These are phyloP conservation scores for Antheraea assamensis DNA, from an alignment of 2,888 invertebrate species.

Conservation along the genomic window DNA sequence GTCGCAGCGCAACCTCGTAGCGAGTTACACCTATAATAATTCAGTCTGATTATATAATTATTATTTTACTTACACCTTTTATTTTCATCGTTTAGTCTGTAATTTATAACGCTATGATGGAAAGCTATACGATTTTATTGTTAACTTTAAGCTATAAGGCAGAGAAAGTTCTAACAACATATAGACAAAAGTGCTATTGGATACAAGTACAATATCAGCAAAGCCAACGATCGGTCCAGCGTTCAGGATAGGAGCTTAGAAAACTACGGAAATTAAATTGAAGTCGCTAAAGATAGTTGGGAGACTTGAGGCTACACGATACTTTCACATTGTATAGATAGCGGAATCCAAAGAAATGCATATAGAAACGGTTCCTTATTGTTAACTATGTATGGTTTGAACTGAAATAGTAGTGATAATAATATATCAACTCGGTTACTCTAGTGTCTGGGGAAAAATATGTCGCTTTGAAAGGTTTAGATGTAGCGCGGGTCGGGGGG, in stretches of 20 bases:
- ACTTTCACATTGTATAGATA: not conserved
- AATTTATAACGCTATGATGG: not conserved
- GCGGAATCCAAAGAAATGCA: not conserved
- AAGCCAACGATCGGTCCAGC: not conserved
- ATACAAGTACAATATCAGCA: not conserved
- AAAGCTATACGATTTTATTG: too few relatives aligned
- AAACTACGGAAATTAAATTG: not conserved
- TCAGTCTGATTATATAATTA: too few relatives aligned
- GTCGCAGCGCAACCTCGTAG: too few relatives aligned
- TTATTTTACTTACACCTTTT: not conserved
- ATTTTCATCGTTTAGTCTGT: not conserved
- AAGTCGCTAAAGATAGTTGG: not conserved
- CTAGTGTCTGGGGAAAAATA: too few relatives aligned
- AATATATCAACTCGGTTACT: too few relatives aligned
- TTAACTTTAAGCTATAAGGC: not conserved
- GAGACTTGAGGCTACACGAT: not conserved
- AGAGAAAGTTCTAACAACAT: not conserved
- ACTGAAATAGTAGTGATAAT: too few relatives aligned
- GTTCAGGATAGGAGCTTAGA: constrained; percentile 2
- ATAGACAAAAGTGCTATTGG: not conserved
- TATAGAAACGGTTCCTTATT: not conserved
- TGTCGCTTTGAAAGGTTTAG: too few relatives aligned
- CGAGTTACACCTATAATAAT: too few relatives aligned
- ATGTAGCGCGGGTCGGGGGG: too few relatives aligned
- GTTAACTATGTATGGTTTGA: not conserved